Base-by-base conservation (phyloP, 2,888 invertebrate genomes). In the Odontocolon sp. region DNA sequence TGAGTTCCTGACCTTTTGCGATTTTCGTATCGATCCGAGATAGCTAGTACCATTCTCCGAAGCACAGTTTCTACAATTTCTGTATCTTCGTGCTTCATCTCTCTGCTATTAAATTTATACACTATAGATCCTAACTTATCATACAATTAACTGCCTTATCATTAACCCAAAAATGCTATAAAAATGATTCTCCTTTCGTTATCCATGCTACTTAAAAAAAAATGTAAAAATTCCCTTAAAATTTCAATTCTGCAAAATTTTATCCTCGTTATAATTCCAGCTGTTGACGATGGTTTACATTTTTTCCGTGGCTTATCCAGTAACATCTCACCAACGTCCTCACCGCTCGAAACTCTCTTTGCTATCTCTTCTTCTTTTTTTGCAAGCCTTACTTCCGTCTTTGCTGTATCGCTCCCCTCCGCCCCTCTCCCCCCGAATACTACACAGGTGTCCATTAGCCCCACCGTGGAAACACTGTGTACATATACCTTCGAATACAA, bases 1-100 rank as follows among this genome's bases (percentile, higher is more conserved):
- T 16, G 42, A 64, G 45, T 31, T 50, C 31, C 31, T 57, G 75
- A 75, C 64, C 75, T 69, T n/a, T 50, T 64, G 63, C 31, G 50
- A 75, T 69, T 64, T 42, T 57, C 52, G 69, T 64, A 75, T 75
- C 75, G 75, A 75, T 28, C 75, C 57, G 75, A 64, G 75, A 69
- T 64, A 69, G 47, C 68, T 42, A 26, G 64, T 69, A 57, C 64
- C 69, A 64, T 47, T 64, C 75, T n/a, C 69, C 31, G 40, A 14
- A 63, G 16, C 63, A 38, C 28, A 36, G 45, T 68, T 64, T 63
- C 21, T 23, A n/a, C 28, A 11, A 36, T 23, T 54, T 26, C 26
- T 6, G 21, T 28, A 16, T 57, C 50, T 47, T n/a, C 28, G 18
- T 11, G 11, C 36, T 36, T 40, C 59, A 14, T 52, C 14, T 9